Conservation (phyloP, 2,113 vertebrate species). For the Agapornis roseicollis region DNA sequence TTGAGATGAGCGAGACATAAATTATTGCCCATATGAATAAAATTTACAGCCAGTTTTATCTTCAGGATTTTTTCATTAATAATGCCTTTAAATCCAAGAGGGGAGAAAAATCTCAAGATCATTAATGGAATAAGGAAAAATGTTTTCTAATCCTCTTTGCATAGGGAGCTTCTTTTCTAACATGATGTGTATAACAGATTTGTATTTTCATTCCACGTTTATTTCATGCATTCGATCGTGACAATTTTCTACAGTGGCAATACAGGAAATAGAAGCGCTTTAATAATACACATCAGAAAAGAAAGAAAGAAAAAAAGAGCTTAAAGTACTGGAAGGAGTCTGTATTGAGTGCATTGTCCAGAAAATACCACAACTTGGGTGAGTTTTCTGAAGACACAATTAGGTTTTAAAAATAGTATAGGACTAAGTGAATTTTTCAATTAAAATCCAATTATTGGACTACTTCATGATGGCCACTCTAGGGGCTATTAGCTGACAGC, state of each 20-base stretch:
- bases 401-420: constrained; percentile 49
- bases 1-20: neutral
- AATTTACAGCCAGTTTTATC: neutral
- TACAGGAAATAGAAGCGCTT: constrained; percentile 35
- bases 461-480: constrained; percentile 47
- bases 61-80: neutral
- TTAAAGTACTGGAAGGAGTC: constrained; percentile 12
- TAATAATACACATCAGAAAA: constrained; percentile 34
- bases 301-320: neutral
- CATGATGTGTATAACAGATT: neutral
- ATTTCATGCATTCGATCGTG: constrained; percentile 46
- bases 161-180: neutral
- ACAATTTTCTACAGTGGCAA: constrained; percentile 1
- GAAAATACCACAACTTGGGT: constrained; percentile 37
- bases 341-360: neutral
- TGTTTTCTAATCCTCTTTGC: neutral
- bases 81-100: constrained; percentile 17
- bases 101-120: neutral
- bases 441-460: constrained; percentile 73
- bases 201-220: neutral
- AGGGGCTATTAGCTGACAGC: constrained; percentile 58
- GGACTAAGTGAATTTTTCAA: constrained; percentile 66
- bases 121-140: neutral
- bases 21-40: neutral
- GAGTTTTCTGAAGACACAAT: constrained; percentile 47